Evolutionary conservation across 2,113 vertebrate species (phyloP).

Genomic region (Mastomys natalensis): DNA sequence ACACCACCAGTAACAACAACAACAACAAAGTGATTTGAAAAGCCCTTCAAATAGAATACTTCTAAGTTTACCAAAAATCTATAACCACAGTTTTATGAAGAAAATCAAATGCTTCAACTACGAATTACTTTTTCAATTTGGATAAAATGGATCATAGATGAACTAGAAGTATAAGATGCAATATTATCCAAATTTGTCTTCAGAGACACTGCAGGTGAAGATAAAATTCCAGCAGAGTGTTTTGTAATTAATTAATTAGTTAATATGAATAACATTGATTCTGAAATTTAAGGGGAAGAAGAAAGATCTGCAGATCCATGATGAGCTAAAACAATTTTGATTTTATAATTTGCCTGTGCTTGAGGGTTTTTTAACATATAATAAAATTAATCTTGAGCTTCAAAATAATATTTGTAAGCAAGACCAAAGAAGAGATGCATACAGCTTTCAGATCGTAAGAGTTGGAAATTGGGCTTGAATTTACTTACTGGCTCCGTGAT

Average conservation of each 20-base stretch:
- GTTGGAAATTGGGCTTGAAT: background rate
- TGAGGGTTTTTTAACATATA: background rate
- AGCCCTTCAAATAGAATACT: background rate
- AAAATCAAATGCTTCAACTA: slow-evolving; percentile 1
- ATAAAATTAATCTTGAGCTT: background rate
- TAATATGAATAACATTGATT: background rate
- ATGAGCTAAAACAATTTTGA: background rate
- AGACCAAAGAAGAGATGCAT: background rate
- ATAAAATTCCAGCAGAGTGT: background rate
- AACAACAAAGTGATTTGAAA: background rate
- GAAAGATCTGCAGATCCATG: background rate
- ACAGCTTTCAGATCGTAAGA: background rate
- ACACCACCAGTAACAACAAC: slow-evolving; percentile 2
- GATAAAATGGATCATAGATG: background rate
- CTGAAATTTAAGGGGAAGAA: background rate
- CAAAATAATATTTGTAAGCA: background rate
- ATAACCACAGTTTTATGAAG: background rate
- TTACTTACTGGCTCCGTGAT: background rate
- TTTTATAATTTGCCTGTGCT: background rate
- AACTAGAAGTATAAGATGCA: slow-evolving; percentile 8
- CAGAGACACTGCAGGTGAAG: background rate
- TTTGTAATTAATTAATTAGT: no score
- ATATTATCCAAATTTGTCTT: background rate
- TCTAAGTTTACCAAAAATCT: background rate
- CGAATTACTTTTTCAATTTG: background rate